Evolutionary conservation across 2,888 invertebrate species (phyloP).

Genomic region (Eretmocerus hayati): DNA sequence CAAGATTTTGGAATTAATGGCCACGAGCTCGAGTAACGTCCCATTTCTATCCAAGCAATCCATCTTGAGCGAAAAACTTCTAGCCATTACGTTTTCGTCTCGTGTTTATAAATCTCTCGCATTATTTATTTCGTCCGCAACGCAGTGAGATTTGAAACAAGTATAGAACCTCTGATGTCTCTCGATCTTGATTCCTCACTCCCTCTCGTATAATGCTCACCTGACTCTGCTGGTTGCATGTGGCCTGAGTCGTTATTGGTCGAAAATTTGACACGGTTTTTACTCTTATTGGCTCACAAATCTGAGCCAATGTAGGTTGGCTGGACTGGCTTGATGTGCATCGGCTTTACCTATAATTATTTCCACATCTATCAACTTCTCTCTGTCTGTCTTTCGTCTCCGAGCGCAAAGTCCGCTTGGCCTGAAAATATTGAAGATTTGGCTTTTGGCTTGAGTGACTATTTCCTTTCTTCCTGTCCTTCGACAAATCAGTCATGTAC

Average conservation of each 20-base stretch:
- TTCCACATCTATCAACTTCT: slow-evolving; percentile 44
- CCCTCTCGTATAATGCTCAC: background rate
- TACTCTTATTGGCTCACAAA: slow-evolving; percentile 37
- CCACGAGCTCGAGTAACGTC: too few relatives aligned
- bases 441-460: too few relatives aligned
- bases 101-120: slow-evolving; percentile 5
- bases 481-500: too few relatives aligned
- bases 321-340: slow-evolving; percentile 19
- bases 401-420: too few relatives aligned
- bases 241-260: slow-evolving; percentile 42
- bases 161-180: too few relatives aligned
- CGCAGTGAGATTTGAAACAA: too few relatives aligned
- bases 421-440: too few relatives aligned
- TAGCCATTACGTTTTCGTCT: too few relatives aligned
- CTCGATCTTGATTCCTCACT: background rate
- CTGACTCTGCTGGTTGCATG: slow-evolving; percentile 31
- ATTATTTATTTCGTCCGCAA: slow-evolving; percentile 14
- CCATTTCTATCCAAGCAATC: too few relatives aligned
- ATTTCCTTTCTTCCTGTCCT: too few relatives aligned
- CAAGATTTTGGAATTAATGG: too few relatives aligned
- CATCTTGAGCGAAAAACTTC: too few relatives aligned
- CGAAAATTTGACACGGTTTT: slow-evolving; percentile 45
- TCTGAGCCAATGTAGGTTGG: slow-evolving; percentile 9
- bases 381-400: background rate
- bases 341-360: slow-evolving; percentile 45